phyloP scores from a whole-genome alignment of 2,888 invertebrate species.

The Vanessa cardui region DNA sequence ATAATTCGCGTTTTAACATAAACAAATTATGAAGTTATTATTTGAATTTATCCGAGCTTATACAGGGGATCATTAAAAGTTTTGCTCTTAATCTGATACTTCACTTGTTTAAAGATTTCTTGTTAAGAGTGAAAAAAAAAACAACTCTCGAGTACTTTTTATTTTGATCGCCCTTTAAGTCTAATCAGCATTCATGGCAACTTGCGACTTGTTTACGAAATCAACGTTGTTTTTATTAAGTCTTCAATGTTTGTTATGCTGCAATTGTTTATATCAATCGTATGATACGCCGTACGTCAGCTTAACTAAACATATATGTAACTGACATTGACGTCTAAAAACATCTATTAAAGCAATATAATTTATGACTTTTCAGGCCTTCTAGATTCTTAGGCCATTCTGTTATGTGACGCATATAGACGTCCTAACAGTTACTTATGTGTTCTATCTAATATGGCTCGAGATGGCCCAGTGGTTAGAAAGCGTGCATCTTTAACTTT shows the following conservation, averaged over 20 bases:
- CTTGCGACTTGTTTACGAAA: neutral
- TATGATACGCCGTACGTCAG: too few relatives aligned
- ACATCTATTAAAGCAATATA: too few relatives aligned
- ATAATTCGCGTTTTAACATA: neutral
- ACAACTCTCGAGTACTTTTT: neutral
- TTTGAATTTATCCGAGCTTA: neutral
- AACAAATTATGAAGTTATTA: neutral
- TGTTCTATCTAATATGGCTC: too few relatives aligned
- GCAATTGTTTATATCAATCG: neutral
- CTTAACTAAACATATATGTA: too few relatives aligned
- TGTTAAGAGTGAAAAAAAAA: neutral
- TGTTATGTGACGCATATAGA: too few relatives aligned
- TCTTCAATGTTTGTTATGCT: neutral
- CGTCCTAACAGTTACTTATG: too few relatives aligned
- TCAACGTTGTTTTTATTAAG: neutral
- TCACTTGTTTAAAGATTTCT: neutral
- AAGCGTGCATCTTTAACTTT: too few relatives aligned
- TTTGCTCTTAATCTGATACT: neutral
- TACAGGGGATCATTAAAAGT: slow-evolving; percentile 16
- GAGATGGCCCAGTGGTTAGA: too few relatives aligned
- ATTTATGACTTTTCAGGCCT: too few relatives aligned
- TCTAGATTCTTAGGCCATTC: too few relatives aligned
- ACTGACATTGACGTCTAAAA: too few relatives aligned
- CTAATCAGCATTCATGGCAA: neutral
- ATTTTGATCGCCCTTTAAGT: slow-evolving; percentile 1